A percentile compares a stretch with the other conserved stretches of the same genome.
Evolutionary conservation across 1,140 invertebrate species (phyloP).

Genomic region (Anoplolepis gracilipes): DNA sequence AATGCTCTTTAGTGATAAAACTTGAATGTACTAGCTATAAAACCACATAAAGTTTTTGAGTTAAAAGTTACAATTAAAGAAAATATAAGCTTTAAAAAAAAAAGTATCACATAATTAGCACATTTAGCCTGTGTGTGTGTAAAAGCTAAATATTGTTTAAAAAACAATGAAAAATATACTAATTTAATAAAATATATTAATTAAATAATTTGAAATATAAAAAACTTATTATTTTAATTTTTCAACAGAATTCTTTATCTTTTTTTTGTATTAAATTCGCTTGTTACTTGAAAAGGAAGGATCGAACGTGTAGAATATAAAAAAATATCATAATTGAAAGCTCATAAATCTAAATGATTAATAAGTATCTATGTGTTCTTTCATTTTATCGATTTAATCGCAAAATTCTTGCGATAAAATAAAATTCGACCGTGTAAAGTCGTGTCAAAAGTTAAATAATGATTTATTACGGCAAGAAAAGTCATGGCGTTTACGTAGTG

Average conservation of each 20-base stretch:
- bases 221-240: neutral
- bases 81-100: no score
- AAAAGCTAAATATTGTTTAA: neutral
- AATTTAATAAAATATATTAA: neutral
- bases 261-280: neutral
- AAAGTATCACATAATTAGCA: no score
- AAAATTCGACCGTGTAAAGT: constrained; percentile 13
- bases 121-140: no score
- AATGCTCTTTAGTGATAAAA: no score
- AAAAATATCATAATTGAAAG: constrained; percentile 21
- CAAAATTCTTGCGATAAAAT: neutral
- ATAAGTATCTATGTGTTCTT: neutral
- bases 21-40: no score
- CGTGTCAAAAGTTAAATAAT: neutral
- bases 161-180: neutral
- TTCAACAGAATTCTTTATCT: neutral
- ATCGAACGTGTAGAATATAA: neutral
- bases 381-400: neutral
- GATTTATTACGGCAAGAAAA: constrained; percentile 17
- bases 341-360: neutral
- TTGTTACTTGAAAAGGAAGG: neutral
- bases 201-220: neutral
- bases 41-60: no score
- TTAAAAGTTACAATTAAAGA: no score
- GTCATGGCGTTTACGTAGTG: constrained; percentile 18